A percentile compares a stretch with the other conserved stretches of the same genome.
Evolutionary conservation across 2,113 vertebrate species (phyloP).

Genomic region (Zingel zingel): DNA sequence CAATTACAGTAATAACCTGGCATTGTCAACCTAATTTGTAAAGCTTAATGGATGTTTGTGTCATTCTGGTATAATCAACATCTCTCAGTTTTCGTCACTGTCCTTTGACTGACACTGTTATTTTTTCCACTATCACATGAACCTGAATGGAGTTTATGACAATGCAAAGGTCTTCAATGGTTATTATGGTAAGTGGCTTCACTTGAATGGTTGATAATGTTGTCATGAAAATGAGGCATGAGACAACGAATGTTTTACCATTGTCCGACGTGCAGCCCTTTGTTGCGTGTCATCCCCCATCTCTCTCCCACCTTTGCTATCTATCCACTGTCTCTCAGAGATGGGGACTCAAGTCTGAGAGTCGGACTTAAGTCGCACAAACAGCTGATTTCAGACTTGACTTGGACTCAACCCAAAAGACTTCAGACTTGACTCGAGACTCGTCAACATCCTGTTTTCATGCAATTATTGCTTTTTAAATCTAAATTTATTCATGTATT

Average conservation of each 20-base stretch:
- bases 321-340: no score
- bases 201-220: constrained; percentile 6
- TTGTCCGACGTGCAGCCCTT: no score
- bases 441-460: no score
- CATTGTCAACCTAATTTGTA: constrained; percentile 31
- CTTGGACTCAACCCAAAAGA: no score
- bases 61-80: neutral
- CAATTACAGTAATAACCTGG: constrained; percentile 49
- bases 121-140: neutral
- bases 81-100: neutral
- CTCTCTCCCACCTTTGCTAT: no score
- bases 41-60: constrained; percentile 12
- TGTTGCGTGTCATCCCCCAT: no score
- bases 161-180: neutral
- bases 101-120: neutral
- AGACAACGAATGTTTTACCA: neutral
- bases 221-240: neutral
- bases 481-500: no score
- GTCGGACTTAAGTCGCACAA: no score
- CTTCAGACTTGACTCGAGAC: no score
- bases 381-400: no score
- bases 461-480: no score
- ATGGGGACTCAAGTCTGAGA: no score
- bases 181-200: neutral
- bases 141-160: neutral